Evolutionary conservation across 1,140 invertebrate species (phyloP).

Genomic region (Zaprionus inermis): DNA sequence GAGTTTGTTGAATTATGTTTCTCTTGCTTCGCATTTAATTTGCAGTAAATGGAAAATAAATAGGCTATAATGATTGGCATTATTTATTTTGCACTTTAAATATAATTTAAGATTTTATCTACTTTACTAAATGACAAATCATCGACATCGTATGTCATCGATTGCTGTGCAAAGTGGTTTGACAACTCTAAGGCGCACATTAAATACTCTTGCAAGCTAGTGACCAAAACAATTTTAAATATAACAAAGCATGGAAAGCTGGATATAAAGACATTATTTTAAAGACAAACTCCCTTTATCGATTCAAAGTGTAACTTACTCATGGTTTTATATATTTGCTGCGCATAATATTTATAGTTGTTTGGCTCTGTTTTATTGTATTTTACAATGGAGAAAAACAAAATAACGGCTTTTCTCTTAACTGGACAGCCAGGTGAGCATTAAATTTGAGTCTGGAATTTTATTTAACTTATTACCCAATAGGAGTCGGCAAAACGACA

Average conservation of each 20-base stretch:
- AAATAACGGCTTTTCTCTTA: constrained; percentile 40
- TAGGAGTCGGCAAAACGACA: constrained; percentile 66
- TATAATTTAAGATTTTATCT: background rate
- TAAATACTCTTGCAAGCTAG: background rate
- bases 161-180: background rate
- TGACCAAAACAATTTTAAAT: background rate
- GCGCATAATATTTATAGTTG: background rate
- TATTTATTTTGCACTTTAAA: background rate
- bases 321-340: background rate
- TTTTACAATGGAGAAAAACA: constrained; percentile 30
- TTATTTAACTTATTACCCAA: background rate
- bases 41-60: background rate
- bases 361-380: background rate
- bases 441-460: background rate
- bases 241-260: background rate
- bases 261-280: background rate
- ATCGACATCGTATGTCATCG: no score
- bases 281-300: background rate
- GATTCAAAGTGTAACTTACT: background rate
- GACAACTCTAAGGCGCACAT: background rate
- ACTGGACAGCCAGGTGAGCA: constrained; percentile 56
- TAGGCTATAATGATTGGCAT: background rate
- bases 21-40: background rate
- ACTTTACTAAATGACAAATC: background rate
- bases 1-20: background rate